Conservation (phyloP, 2,113 vertebrate genomes). For the Meleagris gallopavo region DNA sequence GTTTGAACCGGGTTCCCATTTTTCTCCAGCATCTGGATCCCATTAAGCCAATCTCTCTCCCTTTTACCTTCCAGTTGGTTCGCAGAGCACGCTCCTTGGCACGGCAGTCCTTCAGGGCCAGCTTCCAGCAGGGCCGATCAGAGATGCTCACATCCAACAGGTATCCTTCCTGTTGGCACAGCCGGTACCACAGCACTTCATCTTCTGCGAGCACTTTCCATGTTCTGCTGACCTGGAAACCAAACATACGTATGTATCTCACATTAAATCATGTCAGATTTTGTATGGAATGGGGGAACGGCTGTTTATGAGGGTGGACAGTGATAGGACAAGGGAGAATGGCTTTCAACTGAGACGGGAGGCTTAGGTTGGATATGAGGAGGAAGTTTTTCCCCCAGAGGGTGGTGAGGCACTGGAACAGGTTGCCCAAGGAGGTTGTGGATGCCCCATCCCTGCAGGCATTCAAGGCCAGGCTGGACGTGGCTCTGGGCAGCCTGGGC, state of each 20-base stretch:
- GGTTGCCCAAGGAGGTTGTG: too few relatives aligned
- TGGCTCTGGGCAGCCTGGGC: too few relatives aligned
- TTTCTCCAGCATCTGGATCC: not conserved
- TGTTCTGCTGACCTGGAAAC: conserved; percentile 89
- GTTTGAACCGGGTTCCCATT: not conserved
- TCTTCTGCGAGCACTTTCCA: conserved; percentile 95
- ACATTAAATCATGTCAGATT: not conserved
- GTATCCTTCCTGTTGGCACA: conserved; percentile 89
- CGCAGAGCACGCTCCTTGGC: conserved; percentile 82
- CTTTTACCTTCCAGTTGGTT: conserved; percentile 94
- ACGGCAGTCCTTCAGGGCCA: conserved; percentile 85
- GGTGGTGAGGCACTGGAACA: too few relatives aligned
- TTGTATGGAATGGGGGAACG: not conserved
- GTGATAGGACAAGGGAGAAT: too few relatives aligned
- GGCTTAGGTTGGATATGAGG: too few relatives aligned
- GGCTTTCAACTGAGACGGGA: too few relatives aligned
- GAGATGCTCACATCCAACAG: conserved; percentile 81
- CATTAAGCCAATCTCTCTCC: not conserved
- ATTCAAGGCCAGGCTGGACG: too few relatives aligned
- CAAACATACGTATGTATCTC: not conserved
- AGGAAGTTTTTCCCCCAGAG: too few relatives aligned
- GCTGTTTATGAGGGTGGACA: too few relatives aligned
- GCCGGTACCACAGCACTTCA: conserved; percentile 88
- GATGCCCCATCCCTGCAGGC: too few relatives aligned
- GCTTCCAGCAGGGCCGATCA: conserved; percentile 91